Evolutionary conservation across 2,797 vertebrate species (phyloP), one percentile per base, ranked within the genome.

Genomic region (Oreochromis mossambicus): DNA sequence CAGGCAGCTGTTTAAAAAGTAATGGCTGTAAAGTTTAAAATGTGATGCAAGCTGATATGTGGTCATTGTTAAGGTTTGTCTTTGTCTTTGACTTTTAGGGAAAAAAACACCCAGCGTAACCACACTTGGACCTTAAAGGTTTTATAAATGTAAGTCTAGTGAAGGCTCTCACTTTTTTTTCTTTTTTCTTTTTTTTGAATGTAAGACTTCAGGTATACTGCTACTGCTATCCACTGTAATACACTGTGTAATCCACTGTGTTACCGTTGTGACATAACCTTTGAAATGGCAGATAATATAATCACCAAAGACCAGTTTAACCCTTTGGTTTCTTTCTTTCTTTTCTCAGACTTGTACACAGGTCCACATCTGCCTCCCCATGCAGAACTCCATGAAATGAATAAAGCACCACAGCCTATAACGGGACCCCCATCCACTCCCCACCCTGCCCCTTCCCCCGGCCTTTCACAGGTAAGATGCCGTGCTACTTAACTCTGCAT

Each of bases 341-440:
- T 83, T 41, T 87, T 19, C 9, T 34, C 84, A 95, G 94, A 91
- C 90, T 86, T 95, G 79, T 92, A 88, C 51, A 89, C 95, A 97
- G 97, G 96, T 97, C 95, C 96, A 92, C 95, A 79, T 96, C 97
- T 94, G 97, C 93, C 89, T 94, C 92, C 97, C 96, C 97, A 99
- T 99, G 98, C 97, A 96, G 97, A 97, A 97, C 97, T 97, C 97
- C 97, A 97, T 98, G 98, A 99, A 98, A 99, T 99, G 98, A 99
- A 98, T 97, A 99, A 99, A 98, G 97, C 97, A 96, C 97, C 97
- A 96, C 98, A 99, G 96, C 97, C 98, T 97, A 97, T 98, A 97
- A 97, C 97, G 94, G 97, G 97, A 97, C 95, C 96, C 96, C 97
- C 97, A 88, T 95, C 97, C 83, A 95, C 94, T 95, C 97, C 97